A percentile compares a stretch with the other conserved stretches of the same genome.
phyloP scores from a whole-genome alignment of 2,113 vertebrate species.

The Takifugu flavidus region DNA sequence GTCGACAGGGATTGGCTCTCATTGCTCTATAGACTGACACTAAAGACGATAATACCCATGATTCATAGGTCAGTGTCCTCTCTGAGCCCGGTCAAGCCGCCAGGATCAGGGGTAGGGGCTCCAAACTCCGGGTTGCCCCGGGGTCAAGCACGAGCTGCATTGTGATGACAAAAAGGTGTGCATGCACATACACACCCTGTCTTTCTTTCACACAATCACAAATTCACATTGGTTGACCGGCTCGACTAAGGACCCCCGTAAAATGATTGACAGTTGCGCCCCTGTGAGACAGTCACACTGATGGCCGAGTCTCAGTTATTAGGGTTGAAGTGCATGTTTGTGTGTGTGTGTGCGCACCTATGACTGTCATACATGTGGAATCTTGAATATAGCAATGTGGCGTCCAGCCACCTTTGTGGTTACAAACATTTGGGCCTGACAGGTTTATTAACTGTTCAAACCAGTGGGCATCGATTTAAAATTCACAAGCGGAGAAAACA shows the following conservation, averaged over 20 bases:
- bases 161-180: constrained; percentile 53
- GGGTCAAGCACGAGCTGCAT: constrained; percentile 58
- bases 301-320: constrained; percentile 51
- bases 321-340: constrained; percentile 30
- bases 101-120: constrained; percentile 53
- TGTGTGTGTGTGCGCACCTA: constrained; percentile 16
- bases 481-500: background rate
- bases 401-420: no score
- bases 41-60: constrained; percentile 67
- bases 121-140: constrained; percentile 54
- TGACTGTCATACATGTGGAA: background rate
- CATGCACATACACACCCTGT: constrained; percentile 1
- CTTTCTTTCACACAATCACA: constrained; percentile 25
- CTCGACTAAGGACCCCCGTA: constrained; percentile 14
- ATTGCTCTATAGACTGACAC: constrained; percentile 70
- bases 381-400: no score
- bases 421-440: no score
- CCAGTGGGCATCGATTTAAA: no score
- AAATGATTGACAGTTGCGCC: constrained; percentile 69
- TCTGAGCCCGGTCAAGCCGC: constrained; percentile 63
- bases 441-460: no score
- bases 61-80: constrained; percentile 74
- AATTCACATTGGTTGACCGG: constrained; percentile 33
- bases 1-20: constrained; percentile 64
- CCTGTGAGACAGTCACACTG: constrained; percentile 59